Evolutionary conservation across 2,888 invertebrate genomes (phyloP), one percentile per base, ranked within the genome.

Genomic region (Drosophila phalerata): DNA sequence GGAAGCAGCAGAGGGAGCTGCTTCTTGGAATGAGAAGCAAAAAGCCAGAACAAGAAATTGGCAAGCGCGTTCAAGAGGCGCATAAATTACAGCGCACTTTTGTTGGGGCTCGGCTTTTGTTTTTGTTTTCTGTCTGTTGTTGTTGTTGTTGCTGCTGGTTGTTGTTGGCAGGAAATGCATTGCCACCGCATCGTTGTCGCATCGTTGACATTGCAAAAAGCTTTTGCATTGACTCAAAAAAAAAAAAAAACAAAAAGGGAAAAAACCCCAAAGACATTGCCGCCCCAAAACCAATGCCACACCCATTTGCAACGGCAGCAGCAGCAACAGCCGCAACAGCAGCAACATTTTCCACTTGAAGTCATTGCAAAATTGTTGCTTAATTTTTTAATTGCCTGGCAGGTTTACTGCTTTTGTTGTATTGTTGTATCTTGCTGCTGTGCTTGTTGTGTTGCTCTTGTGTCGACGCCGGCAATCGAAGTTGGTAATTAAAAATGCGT

Each of bases 401-500:
- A 64, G 51, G 47, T 51, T 72, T 68, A 52, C 64, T 68, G n/a
- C 11, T 40, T 37, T 28, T 48, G 5, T 47, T 34, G 25, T 40
- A 22, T 58, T 53, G 56, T 57, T 63, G 47, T 45, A n/a, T n/a
- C n/a, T n/a, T 73, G 62, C 69, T 71, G 63, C 56, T 43, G 49
- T 32, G 0, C 10, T 28, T 38, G 5, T 28, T 34, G 25, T 42
- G 43, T 68, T 69, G 34, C 13, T 34, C 76, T 42, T 25, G 22
- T 22, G 19, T 13, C 63, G 58, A 45, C 72, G 48, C 55, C 66
- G 61, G 60, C 64, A 69, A 62, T 71, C 74, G 74, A 75, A 73
- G 82, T 62, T 73, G 75, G 76, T 72, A 81, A 89, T 89, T 90
- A 88, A 90, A 85, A 89, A 85, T 90, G 85, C 86, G 89, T 89